These are phyloP conservation scores for Drosophila kanapiae DNA, from an alignment of 1,140 invertebrate species.

Conservation along the genomic window DNA sequence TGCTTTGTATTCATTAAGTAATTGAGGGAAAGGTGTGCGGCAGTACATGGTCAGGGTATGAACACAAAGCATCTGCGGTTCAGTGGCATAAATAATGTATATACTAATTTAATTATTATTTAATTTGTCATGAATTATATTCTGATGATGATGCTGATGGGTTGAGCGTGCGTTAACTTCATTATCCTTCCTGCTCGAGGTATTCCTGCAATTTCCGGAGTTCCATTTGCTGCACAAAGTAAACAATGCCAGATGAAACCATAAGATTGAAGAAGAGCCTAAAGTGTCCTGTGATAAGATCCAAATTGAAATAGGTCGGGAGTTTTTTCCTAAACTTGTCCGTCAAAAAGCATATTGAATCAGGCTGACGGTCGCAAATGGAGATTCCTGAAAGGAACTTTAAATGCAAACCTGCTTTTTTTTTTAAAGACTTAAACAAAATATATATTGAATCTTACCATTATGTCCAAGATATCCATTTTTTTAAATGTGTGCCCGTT, in stretches of 20 bases:
- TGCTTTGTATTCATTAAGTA: conserved; percentile 75
- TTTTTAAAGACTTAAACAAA: background rate
- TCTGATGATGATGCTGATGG: conserved; percentile 25
- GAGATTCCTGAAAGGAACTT: conserved; percentile 32
- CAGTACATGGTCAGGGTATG: background rate
- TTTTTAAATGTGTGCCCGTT: background rate
- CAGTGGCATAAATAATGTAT: conserved; percentile 72
- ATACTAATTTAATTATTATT: conserved; percentile 78
- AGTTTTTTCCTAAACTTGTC: background rate
- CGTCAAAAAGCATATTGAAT: conserved; percentile 27
- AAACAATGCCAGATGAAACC: conserved; percentile 17
- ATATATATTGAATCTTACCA: conserved; percentile 10
- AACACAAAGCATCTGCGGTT: conserved; percentile 42
- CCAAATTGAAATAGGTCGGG: background rate
- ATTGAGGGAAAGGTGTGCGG: conserved; percentile 55
- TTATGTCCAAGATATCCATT: conserved; percentile 28
- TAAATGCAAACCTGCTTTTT: background rate
- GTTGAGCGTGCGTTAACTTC: conserved; percentile 39
- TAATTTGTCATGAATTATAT: conserved; percentile 57
- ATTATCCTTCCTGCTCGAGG: conserved; percentile 20
- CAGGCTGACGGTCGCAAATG: conserved; percentile 5
- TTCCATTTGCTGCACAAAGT: conserved; percentile 36
- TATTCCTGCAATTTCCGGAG: conserved; percentile 19
- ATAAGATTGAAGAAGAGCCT: conserved; percentile 35
- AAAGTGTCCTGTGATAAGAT: conserved; percentile 11